A percentile compares a stretch with the other conserved stretches of the same genome.
Conservation (phyloP, 2,113 vertebrate species). For the Lynx canadensis region DNA sequence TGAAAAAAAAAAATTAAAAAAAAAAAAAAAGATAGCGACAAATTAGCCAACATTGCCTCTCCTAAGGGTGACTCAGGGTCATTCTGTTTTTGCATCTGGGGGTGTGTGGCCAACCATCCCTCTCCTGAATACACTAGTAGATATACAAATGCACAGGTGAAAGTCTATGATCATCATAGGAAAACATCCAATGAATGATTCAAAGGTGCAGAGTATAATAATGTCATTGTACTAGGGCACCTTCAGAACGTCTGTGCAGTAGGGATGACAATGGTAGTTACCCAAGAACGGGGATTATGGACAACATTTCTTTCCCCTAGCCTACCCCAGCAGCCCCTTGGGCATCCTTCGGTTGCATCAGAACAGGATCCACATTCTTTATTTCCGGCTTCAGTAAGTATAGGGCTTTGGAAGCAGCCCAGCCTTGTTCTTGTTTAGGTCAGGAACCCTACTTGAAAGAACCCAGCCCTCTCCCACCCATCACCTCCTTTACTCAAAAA, state of each 20-base stretch:
- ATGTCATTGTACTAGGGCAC: neutral
- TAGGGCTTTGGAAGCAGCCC: neutral
- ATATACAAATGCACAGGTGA: neutral
- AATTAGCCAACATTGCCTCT: slow-evolving; percentile 6
- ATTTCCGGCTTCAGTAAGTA: neutral
- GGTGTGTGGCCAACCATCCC: neutral
- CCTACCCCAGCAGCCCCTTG: neutral
- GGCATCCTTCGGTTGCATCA: neutral
- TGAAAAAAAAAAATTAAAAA: too few relatives aligned
- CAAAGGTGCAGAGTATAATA: neutral
- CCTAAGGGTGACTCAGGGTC: neutral
- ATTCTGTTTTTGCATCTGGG: neutral
- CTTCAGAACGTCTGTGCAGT: neutral
- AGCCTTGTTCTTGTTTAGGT: neutral
- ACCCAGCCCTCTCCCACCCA: too few relatives aligned
- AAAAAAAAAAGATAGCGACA: slow-evolving; percentile 9
- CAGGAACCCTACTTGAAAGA: neutral
- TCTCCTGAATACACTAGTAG: neutral
- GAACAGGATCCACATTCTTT: neutral
- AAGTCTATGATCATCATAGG: neutral
- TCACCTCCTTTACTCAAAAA: neutral
- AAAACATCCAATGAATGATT: slow-evolving; percentile 10
- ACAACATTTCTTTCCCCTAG: neutral
- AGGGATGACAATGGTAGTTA: neutral
- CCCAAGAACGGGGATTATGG: neutral